Base-by-base conservation (phyloP, 1,140 invertebrate genomes). In the Psilanteris sp. region DNA sequence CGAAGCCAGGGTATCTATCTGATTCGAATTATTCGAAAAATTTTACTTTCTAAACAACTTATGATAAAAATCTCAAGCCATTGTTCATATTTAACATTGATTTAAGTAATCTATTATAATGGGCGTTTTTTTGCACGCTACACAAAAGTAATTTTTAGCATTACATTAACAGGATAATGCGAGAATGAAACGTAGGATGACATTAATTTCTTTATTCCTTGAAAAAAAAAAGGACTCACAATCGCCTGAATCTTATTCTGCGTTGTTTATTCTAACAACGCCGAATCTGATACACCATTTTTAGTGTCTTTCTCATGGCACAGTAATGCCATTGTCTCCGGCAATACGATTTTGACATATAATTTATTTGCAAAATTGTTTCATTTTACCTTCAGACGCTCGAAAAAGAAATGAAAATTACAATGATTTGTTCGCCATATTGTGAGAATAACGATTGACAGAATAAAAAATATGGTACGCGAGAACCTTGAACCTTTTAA, bases 401-500 rank as follows among this genome's bases (percentile, higher is more conserved):
- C 20, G 20, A 36, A 15, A 52, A 36, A 24, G 46, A 26, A 27
- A 39, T 20, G 34, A 26, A 39, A 54, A 39, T 39, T 5, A 15
- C 13, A 5, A 46, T 22, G 9, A 34, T 20, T 50, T 50, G 14
- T 22, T 20, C 15, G 15, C 1, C 2, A 5, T 8, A 22, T 15
- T 26, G 24, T 24, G 13, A 11, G 11, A 34, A 29, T 2, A 7
- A 8, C 3, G 10, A 46, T 16, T 9, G 4, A n/a, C n/a, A n/a
- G n/a, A n/a, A n/a, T n/a, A n/a, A n/a, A 48, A 62, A 39, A 50
- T 31, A 39, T 9, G 1, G 13, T 3, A 31, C 26, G 29, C 20
- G 15, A 11, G 32, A 70, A 70, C 64, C 64, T 70, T 70, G 64
- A 70, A 67, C 52, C 43, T 50, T 68, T 37, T 31, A 48, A 67